Evolutionary conservation across 2,888 invertebrate species (phyloP).

Genomic region (Julus scanicus): DNA sequence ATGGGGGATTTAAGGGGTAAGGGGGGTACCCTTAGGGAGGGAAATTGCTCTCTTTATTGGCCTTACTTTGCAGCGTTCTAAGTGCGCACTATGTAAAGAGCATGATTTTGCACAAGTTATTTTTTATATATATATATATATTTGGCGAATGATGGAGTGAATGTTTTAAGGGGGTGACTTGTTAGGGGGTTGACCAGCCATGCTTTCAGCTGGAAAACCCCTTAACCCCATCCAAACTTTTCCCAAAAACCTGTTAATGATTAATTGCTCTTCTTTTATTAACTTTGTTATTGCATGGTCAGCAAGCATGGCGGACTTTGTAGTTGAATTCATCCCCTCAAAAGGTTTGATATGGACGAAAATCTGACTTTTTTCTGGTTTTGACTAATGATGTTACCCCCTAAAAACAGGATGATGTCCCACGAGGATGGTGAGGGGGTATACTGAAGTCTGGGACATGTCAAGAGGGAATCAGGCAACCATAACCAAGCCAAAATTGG

Average conservation of each 20-base stretch:
- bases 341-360: too few species aligned
- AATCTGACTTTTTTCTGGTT: too few species aligned
- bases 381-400: too few species aligned
- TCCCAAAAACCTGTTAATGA: conserved; percentile 42
- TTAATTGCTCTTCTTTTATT: conserved; percentile 39
- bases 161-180: background rate
- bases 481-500: too few species aligned
- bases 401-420: too few species aligned
- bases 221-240: conserved; percentile 3
- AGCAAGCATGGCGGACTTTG: background rate
- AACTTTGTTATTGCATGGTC: background rate
- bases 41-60: conserved; percentile 6
- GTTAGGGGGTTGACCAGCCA: background rate
- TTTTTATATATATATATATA: background rate
- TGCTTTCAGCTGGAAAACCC: background rate
- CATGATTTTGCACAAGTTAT: conserved; percentile 28
- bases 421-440: too few species aligned
- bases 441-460: too few species aligned
- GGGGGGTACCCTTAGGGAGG: background rate
- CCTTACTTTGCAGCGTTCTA: conserved; percentile 23
- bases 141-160: background rate
- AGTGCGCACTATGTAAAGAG: background rate
- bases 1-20: background rate
- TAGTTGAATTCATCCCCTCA: background rate
- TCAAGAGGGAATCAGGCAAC: too few species aligned